These are phyloP conservation scores for Bos indicus DNA, from an alignment of 2,113 vertebrate species.

Conservation along the genomic window DNA sequence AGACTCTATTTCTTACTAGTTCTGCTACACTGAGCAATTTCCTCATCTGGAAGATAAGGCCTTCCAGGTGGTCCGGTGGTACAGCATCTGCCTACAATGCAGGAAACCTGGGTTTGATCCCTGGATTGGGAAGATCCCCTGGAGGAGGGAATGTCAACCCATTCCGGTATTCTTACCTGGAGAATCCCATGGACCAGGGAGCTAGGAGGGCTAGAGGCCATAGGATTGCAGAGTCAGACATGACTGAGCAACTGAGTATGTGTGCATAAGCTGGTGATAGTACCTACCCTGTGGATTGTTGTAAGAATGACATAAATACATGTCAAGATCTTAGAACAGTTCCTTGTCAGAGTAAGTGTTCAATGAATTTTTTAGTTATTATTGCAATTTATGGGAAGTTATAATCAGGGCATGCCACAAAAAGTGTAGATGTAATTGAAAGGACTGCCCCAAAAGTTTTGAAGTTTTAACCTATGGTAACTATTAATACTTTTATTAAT, in stretches of 20 bases:
- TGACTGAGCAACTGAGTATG: neutral
- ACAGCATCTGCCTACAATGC: neutral
- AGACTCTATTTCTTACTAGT: neutral
- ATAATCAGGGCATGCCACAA: neutral
- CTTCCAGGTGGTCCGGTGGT: neutral
- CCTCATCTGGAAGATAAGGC: neutral
- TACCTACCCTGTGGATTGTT: neutral
- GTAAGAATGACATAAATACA: neutral
- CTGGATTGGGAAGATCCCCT: neutral
- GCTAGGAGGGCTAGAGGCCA: neutral
- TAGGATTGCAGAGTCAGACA: neutral
- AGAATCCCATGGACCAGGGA: neutral
- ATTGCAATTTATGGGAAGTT: neutral
- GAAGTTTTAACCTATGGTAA: neutral
- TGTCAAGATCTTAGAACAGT: neutral
- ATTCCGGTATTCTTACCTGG: neutral
- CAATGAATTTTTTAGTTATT: slow-evolving; percentile 5
- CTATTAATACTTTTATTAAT: slow-evolving; percentile 1
- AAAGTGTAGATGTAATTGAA: neutral
- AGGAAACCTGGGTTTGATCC: neutral
- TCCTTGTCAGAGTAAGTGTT: neutral
- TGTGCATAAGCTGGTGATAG: neutral
- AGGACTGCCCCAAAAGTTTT: neutral
- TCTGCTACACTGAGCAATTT: neutral
- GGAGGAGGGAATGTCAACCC: neutral